Evolutionary conservation across 2,113 vertebrate genomes (phyloP), one percentile per base, ranked within the genome.

Genomic region (Cryptotis parvus): DNA sequence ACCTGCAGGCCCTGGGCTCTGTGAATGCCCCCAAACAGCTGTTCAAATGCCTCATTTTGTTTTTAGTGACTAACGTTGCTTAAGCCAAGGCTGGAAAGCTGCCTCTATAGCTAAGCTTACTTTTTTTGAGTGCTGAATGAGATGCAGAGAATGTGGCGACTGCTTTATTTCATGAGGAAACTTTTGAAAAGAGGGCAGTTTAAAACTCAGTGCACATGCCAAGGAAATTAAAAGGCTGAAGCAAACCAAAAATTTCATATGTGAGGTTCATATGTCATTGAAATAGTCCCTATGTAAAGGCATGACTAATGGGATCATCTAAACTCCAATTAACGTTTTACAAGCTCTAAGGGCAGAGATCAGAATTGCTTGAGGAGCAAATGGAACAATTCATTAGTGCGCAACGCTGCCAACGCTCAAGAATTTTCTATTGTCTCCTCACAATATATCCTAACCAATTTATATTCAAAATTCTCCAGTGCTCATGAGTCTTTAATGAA

Each of bases 61-160:
- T 92, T 83, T 35, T 8, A 66, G 91, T 95, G 95, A 95, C 91
- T 94, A 93, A 95, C 93, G 90, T 91, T 79, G 91, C 76, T 73
- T 95, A 94, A 96, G 90, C 94, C 94, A 85, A 69, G 83, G 85
- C 43, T 91, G 73, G 95, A 94, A 95, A 95, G 80, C 72, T 10
- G 49, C 94, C 86, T 96, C 93, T 83, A 95, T 61, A 90, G 83
- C 72, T 41, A 84, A 89, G 76, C 84, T 95, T 90, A 83, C 74
- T 80, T 55, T 58, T 55, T 58, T 90, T 26, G 52, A 88, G 89
- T 33, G 4, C 76, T 84, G 93, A 95, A 92, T 95, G 91, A 95
- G 86, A 72, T 31, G 35, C n/a, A 43, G 88, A 79, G 94, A 95
- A 94, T 92, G 87, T 41, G 41, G 43, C 75, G 90, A 52, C 78